A percentile compares a stretch with the other conserved stretches of the same genome.
These are phyloP conservation scores for Papilio polyxenes DNA, from an alignment of 1,140 invertebrate genomes.

Conservation along the genomic window DNA sequence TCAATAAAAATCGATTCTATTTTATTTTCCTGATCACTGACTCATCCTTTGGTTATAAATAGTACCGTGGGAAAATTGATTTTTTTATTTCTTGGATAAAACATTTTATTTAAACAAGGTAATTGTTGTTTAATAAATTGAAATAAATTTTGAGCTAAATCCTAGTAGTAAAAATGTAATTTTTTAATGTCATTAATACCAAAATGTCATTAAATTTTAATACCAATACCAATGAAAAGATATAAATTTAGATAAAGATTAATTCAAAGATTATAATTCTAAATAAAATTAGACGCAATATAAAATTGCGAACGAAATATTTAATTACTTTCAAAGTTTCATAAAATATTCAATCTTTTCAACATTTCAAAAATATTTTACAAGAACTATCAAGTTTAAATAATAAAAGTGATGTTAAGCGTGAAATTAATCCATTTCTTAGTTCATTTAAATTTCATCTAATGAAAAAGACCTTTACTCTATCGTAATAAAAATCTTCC, in stretches of 20 bases:
- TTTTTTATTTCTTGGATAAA: too few species aligned
- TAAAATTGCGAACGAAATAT: background rate
- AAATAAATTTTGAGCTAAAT: too few species aligned
- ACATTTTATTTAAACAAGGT: too few species aligned
- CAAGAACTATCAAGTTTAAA: background rate
- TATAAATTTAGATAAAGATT: background rate
- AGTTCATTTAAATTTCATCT: background rate
- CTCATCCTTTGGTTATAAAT: background rate
- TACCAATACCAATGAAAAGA: too few species aligned
- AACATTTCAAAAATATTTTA: background rate
- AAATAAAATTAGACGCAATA: background rate
- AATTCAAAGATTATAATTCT: background rate
- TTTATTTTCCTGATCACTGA: slow-evolving; percentile 6
- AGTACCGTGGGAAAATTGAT: background rate
- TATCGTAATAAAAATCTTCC: too few species aligned
- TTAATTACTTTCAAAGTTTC: background rate
- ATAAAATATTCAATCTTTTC: background rate
- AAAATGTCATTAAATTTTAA: too few species aligned
- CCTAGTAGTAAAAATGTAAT: too few species aligned
- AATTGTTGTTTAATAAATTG: too few species aligned
- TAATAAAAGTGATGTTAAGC: background rate
- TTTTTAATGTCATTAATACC: too few species aligned
- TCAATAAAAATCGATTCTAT: background rate
- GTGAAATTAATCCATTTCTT: background rate
- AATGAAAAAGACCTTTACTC: background rate